Conservation (phyloP, 1,140 invertebrate genomes). For the Hyposmocoma kahamanoa region DNA sequence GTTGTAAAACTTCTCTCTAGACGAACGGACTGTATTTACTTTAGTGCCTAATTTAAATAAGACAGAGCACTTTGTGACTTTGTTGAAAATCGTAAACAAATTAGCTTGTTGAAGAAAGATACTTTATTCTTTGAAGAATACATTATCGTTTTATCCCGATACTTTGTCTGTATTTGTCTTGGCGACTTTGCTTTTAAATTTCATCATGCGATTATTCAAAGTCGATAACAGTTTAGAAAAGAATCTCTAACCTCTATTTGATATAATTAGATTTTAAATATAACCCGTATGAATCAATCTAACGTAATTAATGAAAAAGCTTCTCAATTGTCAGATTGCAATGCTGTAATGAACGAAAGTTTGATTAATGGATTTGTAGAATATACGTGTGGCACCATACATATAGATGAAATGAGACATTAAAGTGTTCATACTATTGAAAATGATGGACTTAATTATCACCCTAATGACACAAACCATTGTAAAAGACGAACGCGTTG, state of each 20-base stretch:
- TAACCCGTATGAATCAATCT: too few species aligned
- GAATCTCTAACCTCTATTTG: too few species aligned
- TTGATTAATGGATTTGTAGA: too few species aligned
- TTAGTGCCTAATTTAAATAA: slow-evolving; percentile 67
- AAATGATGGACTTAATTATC: slow-evolving; percentile 16
- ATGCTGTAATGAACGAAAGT: too few species aligned
- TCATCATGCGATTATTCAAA: too few species aligned
- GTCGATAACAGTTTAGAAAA: too few species aligned
- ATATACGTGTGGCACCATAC: too few species aligned
- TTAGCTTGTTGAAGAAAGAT: slow-evolving; percentile 40
- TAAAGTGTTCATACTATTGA: slow-evolving; percentile 1
- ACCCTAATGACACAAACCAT: slow-evolving; percentile 18
- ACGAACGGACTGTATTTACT: slow-evolving; percentile 52
- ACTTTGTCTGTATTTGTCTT: background rate
- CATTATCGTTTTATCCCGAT: slow-evolving; percentile 32
- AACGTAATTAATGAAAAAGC: too few species aligned
- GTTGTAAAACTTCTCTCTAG: slow-evolving; percentile 49
- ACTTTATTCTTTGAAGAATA: slow-evolving; percentile 28
- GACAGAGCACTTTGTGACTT: slow-evolving; percentile 55
- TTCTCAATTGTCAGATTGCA: too few species aligned
- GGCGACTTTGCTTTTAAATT: too few species aligned
- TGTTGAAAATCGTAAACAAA: slow-evolving; percentile 54
- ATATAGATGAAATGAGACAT: background rate
- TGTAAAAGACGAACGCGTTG: slow-evolving; percentile 6
- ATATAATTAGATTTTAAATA: too few species aligned